A percentile compares a stretch with the other conserved stretches of the same genome.
phyloP scores from a whole-genome alignment of 2,113 vertebrate species.

The Lathamus discolor region DNA sequence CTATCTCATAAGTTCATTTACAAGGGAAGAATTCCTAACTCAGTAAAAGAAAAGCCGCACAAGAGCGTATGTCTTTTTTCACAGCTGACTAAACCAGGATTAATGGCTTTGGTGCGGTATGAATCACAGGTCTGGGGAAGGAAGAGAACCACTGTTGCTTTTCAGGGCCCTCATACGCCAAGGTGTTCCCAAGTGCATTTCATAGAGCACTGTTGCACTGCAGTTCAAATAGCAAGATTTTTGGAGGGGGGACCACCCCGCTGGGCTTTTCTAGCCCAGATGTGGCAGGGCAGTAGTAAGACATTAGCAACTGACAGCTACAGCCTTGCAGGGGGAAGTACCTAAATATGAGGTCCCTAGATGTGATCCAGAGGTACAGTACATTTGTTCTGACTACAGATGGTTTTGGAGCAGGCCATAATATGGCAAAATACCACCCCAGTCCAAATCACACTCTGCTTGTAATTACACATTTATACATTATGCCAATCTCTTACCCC shows the following conservation, averaged over 20 bases:
- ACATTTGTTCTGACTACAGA: neutral
- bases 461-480: rapidly evolving
- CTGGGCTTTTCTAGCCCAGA: neutral
- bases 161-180: neutral
- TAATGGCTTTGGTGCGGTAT: neutral
- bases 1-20: conserved; percentile 37
- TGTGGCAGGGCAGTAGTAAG: neutral
- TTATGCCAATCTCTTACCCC: neutral
- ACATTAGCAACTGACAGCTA: neutral
- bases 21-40: conserved; percentile 5
- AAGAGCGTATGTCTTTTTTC: neutral
- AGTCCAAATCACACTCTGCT: neutral
- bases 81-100: neutral
- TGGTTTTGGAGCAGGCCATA: neutral
- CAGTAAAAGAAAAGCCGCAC: neutral
- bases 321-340: neutral
- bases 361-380: neutral
- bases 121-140: neutral
- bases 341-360: neutral
- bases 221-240: neutral
- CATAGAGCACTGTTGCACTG: rapidly evolving
- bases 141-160: neutral
- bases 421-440: neutral
- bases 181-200: neutral
- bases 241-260: too few relatives aligned